Base-by-base conservation (phyloP, 2,888 invertebrate genomes). In the Temnothorax unifasciatus region DNA sequence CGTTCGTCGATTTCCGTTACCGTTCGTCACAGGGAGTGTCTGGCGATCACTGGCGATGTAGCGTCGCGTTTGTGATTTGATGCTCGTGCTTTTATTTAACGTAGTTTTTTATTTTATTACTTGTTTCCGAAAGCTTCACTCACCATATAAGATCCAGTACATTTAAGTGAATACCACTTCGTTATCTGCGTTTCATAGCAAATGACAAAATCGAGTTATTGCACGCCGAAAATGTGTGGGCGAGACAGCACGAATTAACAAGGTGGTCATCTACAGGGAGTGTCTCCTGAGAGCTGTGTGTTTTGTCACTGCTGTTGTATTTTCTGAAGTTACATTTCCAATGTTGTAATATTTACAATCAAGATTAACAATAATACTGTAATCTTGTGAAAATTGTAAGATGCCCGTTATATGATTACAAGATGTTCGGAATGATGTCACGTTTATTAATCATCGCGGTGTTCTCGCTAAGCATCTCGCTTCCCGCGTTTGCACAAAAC, bases 401-500 rank as follows among this genome's bases (percentile, higher is more conserved):
- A 38, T 83, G n/a, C 50, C 50, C n/a, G 68, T 59, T 25, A 38
- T 13, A n/a, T 88, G 52, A 21, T 77, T 86, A n/a, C 57, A 86
- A 73, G 21, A 13, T 71, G 52, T 13, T 9, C 21, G 50, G 9
- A 66, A 83, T 44, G 52, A 87, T 87, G 89, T 81, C 38, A 82
- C 25, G 9, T 63, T 50, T 85, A 68, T 66, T 74, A 38, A 57
- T 15, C 18, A 38, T 50, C 18, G 34, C 79, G 34, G 54, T 29
- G 34, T 79, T 57, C 0, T 52, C 74, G 9, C 13, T 88, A 3
- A 38, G 74, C 18, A 15, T 61, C 13, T 64, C 25, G 4, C 29
- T 41, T 13, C 41, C 75, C 5, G 74, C 64, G 47, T 18, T 77
- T 59, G 88, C 92, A 25, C 94, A 94, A 87, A 92, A 92, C 68